Percentiles rank a stretch among this genome's conserved stretches.
phyloP scores from a whole-genome alignment of 2,797 vertebrate species.

The Siniperca undulata region DNA sequence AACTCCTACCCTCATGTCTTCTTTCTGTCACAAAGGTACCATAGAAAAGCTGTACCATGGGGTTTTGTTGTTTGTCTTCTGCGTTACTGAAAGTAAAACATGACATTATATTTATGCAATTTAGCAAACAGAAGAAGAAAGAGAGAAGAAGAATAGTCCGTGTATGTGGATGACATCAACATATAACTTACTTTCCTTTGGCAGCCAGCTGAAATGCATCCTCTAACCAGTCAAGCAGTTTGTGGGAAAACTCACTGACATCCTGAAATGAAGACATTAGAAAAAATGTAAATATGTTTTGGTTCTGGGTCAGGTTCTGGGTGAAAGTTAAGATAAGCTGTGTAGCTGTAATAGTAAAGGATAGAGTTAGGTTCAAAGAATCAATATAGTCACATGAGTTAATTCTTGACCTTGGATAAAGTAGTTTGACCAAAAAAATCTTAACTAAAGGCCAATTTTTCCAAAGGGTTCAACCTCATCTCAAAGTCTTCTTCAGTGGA shows the following conservation, averaged over 20 bases:
- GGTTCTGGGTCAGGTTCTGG: rapidly evolving
- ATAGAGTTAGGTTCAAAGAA: neutral
- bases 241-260: conserved; percentile 98
- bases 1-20: conserved; percentile 89
- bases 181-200: conserved; percentile 88
- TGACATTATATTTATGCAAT: neutral
- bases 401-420: neutral
- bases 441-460: neutral
- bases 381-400: neutral
- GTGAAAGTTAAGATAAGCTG: neutral
- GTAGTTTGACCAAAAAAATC: neutral
- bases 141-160: neutral
- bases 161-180: neutral
- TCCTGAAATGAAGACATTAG: conserved; percentile 86
- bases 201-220: conserved; percentile 95
- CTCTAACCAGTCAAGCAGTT: conserved; percentile 97
- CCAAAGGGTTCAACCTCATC: neutral
- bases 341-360: neutral
- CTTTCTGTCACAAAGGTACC: conserved; percentile 96
- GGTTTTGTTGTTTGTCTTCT: conserved; percentile 92
- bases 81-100: conserved; percentile 79
- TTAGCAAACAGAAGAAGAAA: neutral
- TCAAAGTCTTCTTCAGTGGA: neutral
- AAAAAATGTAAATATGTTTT: neutral
- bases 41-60: conserved; percentile 98